Evolutionary conservation across 2,888 invertebrate genomes (phyloP).

Genomic region (Caenorhabditis zanzibari): DNA sequence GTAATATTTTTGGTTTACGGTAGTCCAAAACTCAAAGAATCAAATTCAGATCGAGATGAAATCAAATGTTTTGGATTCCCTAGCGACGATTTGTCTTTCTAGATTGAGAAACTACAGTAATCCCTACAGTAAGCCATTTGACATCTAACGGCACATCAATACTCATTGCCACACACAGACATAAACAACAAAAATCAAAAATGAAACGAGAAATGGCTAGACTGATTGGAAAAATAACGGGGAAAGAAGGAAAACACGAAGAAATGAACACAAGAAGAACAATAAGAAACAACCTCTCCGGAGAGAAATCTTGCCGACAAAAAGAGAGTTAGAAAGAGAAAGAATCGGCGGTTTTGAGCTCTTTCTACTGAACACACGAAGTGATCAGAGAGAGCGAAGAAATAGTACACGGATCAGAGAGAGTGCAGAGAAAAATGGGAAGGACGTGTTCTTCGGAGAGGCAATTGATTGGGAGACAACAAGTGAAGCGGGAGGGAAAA

Average conservation of each 20-base stretch:
- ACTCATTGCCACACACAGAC: no score
- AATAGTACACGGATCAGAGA: conserved; percentile 43
- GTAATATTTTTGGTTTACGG: no score
- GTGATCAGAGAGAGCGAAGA: conserved; percentile 15
- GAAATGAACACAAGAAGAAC: conserved; percentile 58
- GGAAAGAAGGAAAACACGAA: conserved; percentile 42
- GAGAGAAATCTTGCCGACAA: neutral
- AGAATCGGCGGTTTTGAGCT: conserved; percentile 50
- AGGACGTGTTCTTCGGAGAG: conserved; percentile 23
- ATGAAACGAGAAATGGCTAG: conserved; percentile 8
- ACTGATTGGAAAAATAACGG: neutral
- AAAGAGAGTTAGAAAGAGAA: conserved; percentile 10
- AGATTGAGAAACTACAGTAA: no score
- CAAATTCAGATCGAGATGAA: no score
- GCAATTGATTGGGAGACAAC: conserved; percentile 38
- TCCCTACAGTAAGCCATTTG: conserved; percentile 31
- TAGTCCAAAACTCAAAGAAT: no score
- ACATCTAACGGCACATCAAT: no score
- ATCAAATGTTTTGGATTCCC: no score
- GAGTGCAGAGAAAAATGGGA: conserved; percentile 8
- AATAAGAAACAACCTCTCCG: conserved; percentile 44
- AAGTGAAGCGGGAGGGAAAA: conserved; percentile 11
- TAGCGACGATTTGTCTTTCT: no score
- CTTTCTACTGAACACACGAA: conserved; percentile 13
- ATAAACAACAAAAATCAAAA: conserved; percentile 8